These are phyloP conservation scores for Ginglymostoma cirratum DNA, from an alignment of 2,113 vertebrate genomes.

Conservation along the genomic window DNA sequence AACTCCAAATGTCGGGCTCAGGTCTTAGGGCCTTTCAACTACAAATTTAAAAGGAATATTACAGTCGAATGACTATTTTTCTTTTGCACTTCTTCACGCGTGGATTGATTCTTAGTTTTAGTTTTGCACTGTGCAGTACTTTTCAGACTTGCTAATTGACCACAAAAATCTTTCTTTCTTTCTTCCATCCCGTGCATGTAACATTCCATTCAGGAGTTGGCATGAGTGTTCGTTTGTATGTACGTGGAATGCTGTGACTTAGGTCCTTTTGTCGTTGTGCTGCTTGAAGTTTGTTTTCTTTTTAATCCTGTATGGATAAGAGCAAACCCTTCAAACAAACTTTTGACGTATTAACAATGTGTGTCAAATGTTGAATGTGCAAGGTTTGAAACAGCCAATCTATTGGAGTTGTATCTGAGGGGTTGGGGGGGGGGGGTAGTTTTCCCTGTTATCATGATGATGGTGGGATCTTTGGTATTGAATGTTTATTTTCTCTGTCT, in stretches of 20 bases:
- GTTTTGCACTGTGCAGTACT: background rate
- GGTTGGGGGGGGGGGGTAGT: background rate
- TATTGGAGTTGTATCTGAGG: background rate
- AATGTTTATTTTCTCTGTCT: background rate
- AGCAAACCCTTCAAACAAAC: background rate
- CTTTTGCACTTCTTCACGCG: background rate
- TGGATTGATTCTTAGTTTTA: background rate
- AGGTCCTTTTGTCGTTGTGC: background rate
- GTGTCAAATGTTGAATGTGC: background rate
- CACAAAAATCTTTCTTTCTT: background rate
- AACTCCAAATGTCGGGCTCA: background rate
- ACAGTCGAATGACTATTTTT: slow-evolving; percentile 3
- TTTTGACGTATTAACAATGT: background rate
- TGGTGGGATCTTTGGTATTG: background rate
- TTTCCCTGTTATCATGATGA: background rate
- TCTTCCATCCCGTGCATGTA: background rate
- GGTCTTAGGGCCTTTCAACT: background rate
- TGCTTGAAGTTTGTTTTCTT: background rate
- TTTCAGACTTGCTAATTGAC: background rate
- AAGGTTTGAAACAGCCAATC: slow-evolving; percentile 31
- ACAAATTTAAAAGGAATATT: background rate
- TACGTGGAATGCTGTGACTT: background rate
- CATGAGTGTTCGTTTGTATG: background rate
- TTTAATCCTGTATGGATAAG: background rate
- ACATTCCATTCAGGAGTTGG: background rate